Base-by-base conservation (phyloP, 2,888 invertebrate genomes). In the Fragum fragum region DNA sequence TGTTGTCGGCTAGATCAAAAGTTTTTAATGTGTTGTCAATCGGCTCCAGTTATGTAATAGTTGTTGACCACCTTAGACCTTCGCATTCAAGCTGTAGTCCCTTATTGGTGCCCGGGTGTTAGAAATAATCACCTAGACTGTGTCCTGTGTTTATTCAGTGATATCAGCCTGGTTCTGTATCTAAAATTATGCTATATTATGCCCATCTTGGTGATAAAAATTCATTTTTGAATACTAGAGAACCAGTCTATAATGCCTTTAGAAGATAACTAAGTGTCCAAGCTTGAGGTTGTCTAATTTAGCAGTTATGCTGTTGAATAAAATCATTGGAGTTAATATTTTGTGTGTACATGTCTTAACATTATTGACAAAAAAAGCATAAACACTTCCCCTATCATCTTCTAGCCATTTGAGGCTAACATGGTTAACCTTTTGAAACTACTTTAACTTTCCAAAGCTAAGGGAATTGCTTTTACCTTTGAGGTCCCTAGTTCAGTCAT, bases 41-140 rank as follows among this genome's bases (percentile, higher is more conserved):
- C 28, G 57, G 23, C 57, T 28, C 57, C 57, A 26, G 57, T 57
- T 57, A 57, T 28, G 28, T 57, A 18, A 57, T 26, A 11, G 14
- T 57, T 57, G 57, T 57, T 57, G 57, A 57, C 57, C 26, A 28
- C 28, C 57, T 28, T 3, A 23, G 28, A 57, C 28, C 28, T 57
- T 57, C 26, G 7, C 28, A 28, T 23, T 28, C 14, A 57, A 47
- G 47, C 47, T 47, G 2, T 3, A 18, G 47, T 16, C 47, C 16
- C 14, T 47, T 16, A 47, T 47, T 47, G 47, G 14, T 47, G 26
- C 23, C 1, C 9, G n/a, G 53, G 53, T 53, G 53, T 53, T 53
- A 14, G n/a, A 28, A 26, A 23, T 26, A 57, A 23, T 57, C 57
- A 57, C 57, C 57, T 26, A 57, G 57, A 57, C 57, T 57, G 57